A percentile compares a stretch with the other conserved stretches of the same genome.
These are phyloP conservation scores for Napeogenes sylphis DNA, from an alignment of 2,888 invertebrate species.

Conservation along the genomic window DNA sequence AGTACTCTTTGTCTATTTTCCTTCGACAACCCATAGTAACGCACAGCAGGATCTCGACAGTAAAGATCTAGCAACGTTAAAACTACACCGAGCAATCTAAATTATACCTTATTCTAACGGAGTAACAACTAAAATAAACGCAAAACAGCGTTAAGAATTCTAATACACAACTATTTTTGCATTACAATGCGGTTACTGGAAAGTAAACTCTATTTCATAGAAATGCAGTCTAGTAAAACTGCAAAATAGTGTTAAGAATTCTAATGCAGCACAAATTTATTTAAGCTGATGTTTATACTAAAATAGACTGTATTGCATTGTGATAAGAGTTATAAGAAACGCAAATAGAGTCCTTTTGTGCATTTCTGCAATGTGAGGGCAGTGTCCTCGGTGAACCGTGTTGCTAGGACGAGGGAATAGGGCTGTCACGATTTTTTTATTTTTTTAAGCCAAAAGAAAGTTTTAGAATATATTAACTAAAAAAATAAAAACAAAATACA, in stretches of 20 bases:
- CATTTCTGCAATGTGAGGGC: conserved; percentile 53
- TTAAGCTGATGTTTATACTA: conserved; percentile 18
- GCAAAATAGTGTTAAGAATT: conserved; percentile 30
- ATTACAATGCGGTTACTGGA: conserved; percentile 14
- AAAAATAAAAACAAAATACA: too few species aligned
- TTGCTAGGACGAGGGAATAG: conserved; percentile 60
- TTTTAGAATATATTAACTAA: conserved; percentile 9
- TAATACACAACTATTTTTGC: conserved; percentile 21
- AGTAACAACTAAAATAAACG: conserved; percentile 19
- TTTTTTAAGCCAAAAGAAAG: conserved; percentile 35
- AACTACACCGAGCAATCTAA: conserved; percentile 21
- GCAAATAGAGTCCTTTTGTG: conserved; percentile 34
- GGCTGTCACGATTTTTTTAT: conserved; percentile 63
- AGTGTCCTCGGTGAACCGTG: conserved; percentile 66
- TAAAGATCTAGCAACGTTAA: conserved; percentile 51
- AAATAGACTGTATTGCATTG: conserved; percentile 27
- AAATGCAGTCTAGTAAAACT: conserved; percentile 8
- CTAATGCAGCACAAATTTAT: conserved; percentile 29
- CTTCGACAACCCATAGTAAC: conserved; percentile 65
- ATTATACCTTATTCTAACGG: conserved; percentile 31
- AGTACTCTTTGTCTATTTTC: conserved; percentile 62
- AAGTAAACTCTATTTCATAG: conserved; percentile 33
- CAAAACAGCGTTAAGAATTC: conserved; percentile 23
- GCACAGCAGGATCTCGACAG: conserved; percentile 57
- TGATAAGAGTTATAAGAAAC: conserved; percentile 31